Conservation (phyloP, 2,888 invertebrate species). For the Beris chalybata region DNA sequence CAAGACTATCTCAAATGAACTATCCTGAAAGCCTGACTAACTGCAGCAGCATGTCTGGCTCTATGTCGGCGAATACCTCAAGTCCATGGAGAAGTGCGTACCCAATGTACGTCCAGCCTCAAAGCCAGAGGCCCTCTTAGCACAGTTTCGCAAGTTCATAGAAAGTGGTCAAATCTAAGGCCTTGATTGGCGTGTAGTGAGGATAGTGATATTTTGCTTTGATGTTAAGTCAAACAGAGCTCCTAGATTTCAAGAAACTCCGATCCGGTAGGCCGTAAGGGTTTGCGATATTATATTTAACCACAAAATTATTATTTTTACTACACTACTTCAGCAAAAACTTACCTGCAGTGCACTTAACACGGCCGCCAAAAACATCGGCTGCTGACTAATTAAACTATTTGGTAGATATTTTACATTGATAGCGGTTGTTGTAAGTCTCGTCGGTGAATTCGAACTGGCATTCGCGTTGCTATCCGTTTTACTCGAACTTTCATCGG, state of each 20-base stretch:
- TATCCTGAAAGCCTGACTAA: too few relatives aligned
- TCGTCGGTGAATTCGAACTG: slow-evolving; percentile 45
- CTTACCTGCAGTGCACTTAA: slow-evolving; percentile 69
- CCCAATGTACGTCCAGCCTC: too few relatives aligned
- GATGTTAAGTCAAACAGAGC: neutral
- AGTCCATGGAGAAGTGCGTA: too few relatives aligned
- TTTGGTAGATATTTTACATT: slow-evolving; percentile 66
- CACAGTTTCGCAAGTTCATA: too few relatives aligned
- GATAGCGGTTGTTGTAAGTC: slow-evolving; percentile 48
- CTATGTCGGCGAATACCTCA: too few relatives aligned
- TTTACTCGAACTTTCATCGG: slow-evolving; percentile 50
- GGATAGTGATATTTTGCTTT: too few relatives aligned
- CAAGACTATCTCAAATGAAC: too few relatives aligned
- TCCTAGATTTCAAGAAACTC: neutral
- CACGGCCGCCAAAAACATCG: slow-evolving; percentile 79
- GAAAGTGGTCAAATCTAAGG: too few relatives aligned
- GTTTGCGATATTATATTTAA: neutral
- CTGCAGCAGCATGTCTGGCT: too few relatives aligned
- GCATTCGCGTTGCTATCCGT: slow-evolving; percentile 40
- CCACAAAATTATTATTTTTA: neutral
- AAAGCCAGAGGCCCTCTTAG: too few relatives aligned
- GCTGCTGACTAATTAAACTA: slow-evolving; percentile 73
- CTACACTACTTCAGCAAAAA: neutral
- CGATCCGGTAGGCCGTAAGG: neutral
- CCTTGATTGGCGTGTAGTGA: too few relatives aligned